Conservation (phyloP, 2,888 invertebrate species). For the Ditula angustiorana region DNA sequence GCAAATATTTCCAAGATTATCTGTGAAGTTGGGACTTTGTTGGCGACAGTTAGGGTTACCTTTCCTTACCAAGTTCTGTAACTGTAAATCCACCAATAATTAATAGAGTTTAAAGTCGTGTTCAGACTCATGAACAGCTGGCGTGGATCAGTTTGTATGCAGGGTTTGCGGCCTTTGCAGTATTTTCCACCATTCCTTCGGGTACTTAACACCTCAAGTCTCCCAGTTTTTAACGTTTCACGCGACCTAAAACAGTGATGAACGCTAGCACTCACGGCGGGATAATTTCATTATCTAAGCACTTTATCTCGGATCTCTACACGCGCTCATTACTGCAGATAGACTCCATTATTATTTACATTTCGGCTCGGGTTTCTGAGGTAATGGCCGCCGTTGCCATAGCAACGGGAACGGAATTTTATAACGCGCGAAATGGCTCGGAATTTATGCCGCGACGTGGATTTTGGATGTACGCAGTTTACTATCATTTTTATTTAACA, state of each 20-base stretch:
- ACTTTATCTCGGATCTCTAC: constrained; percentile 17
- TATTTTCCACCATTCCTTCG: no score
- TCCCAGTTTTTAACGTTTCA: neutral
- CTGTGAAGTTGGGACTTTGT: constrained; percentile 14
- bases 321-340: constrained; percentile 17
- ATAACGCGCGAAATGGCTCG: constrained; percentile 1
- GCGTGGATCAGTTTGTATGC: no score
- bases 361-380: constrained; percentile 16
- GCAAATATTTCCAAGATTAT: constrained; percentile 23
- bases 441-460: neutral
- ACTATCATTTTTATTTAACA: neutral
- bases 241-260: neutral
- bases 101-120: no score
- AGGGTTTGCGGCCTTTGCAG: no score
- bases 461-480: neutral
- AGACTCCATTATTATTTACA: constrained; percentile 27
- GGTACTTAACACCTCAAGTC: no score
- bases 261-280: constrained; percentile 1
- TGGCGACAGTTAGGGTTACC: constrained; percentile 4
- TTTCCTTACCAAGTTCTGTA: no score
- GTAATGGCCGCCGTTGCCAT: constrained; percentile 14
- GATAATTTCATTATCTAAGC: constrained; percentile 11
- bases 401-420: constrained; percentile 9
- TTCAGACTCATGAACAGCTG: no score
- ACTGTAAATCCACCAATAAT: no score